phyloP scores from a whole-genome alignment of 2,113 vertebrate genomes.

The Panurus biarmicus region DNA sequence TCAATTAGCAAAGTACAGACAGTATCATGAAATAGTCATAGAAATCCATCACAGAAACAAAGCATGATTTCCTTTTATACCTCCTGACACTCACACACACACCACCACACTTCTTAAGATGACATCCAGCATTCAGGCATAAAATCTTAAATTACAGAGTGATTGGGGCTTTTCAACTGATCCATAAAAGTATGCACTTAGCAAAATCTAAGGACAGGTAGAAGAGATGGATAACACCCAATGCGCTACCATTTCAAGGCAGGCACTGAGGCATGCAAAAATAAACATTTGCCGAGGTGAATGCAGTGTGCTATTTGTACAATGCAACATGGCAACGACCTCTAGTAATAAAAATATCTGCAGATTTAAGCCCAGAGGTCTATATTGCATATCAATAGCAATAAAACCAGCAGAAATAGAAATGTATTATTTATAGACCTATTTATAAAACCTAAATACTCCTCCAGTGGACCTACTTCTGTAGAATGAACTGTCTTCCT shows the following conservation, averaged over 20 bases:
- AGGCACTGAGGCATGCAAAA: constrained; percentile 49
- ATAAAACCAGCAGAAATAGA: constrained; percentile 53
- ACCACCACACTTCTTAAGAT: neutral
- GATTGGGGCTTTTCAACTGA: constrained; percentile 42
- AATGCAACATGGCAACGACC: constrained; percentile 38
- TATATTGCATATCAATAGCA: constrained; percentile 60
- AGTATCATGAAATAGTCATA: neutral
- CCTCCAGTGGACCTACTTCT: constrained; percentile 1
- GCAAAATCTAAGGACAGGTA: constrained; percentile 53
- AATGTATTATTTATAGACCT: constrained; percentile 67
- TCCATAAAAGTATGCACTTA: constrained; percentile 62
- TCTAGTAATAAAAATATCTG: constrained; percentile 56
- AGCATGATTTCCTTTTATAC: neutral
- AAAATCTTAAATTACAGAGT: constrained; percentile 63
- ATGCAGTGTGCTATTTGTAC: constrained; percentile 5
- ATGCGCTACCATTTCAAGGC: neutral
- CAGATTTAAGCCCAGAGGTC: constrained; percentile 53
- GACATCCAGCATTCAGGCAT: constrained; percentile 39
- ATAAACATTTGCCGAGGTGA: constrained; percentile 48
- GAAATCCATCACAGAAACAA: neutral
- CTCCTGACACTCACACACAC: neutral
- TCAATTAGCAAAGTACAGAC: neutral
- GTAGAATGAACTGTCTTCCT: constrained; percentile 1
- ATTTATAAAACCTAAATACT: constrained; percentile 60
- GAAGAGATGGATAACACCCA: neutral